A percentile compares a stretch with the other conserved stretches of the same genome.
Evolutionary conservation across 2,797 vertebrate genomes (phyloP).

Genomic region (Mus minutoides): DNA sequence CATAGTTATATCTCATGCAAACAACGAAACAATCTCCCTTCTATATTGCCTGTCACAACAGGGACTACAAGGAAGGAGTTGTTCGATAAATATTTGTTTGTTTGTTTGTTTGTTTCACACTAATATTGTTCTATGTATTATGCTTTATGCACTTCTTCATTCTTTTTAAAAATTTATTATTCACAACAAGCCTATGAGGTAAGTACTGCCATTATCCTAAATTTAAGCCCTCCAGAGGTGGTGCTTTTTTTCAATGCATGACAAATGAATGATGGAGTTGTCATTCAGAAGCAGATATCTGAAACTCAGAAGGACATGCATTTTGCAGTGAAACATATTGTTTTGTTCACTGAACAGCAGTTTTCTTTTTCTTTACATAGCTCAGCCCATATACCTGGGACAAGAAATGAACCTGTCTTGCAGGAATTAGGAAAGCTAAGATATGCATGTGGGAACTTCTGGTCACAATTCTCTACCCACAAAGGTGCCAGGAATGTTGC

Average conservation of each 20-base stretch:
- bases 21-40: neutral
- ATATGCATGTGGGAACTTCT: neutral
- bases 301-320: neutral
- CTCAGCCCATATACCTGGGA: neutral
- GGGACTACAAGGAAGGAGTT: neutral
- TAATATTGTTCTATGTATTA: constrained; percentile 1
- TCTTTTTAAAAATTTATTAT: constrained; percentile 25
- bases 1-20: neutral
- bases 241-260: constrained; percentile 3
- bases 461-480: constrained; percentile 24
- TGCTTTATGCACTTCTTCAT: neutral
- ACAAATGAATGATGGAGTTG: constrained; percentile 26
- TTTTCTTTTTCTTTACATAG: constrained; percentile 23
- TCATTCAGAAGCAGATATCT: constrained; percentile 36
- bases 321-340: constrained; percentile 12
- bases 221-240: constrained; percentile 17
- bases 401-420: neutral
- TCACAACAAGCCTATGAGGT: neutral
- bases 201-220: constrained; percentile 2
- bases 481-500: constrained; percentile 21
- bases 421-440: neutral
- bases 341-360: constrained; percentile 23
- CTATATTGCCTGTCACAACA: neutral
- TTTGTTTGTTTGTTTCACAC: constrained; percentile 11
- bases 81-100: neutral